A percentile compares a stretch with the other conserved stretches of the same genome.
These are phyloP conservation scores for Aplysina aerophoba DNA, from an alignment of 37 sponge, comb jelly and placozoan species.

Conservation along the genomic window DNA sequence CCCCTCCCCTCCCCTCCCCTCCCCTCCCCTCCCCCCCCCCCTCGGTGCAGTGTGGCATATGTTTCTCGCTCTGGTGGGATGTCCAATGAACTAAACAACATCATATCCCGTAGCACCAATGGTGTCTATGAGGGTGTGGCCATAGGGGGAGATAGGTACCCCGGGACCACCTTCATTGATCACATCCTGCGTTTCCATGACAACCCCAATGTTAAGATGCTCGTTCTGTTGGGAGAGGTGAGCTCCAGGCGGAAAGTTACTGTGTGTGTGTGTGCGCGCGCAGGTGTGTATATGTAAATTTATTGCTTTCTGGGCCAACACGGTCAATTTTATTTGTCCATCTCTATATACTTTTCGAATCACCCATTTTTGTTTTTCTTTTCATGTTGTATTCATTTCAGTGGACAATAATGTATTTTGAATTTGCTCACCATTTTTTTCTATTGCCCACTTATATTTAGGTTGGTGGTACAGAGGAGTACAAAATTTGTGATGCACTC, in stretches of 20 bases:
- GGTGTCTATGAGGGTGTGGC: conserved; percentile 98
- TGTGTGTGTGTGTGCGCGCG: not conserved
- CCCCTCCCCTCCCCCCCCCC: not conserved
- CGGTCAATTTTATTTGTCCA: too few relatives aligned
- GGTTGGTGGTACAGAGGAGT: conserved; percentile 98
- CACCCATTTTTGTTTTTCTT: too few relatives aligned
- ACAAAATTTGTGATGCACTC: conserved; percentile 78
- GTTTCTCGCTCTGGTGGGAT: conserved; percentile 98
- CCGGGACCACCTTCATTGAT: conserved; percentile 91
- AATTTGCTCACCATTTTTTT: not conserved
- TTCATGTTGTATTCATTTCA: too few relatives aligned
- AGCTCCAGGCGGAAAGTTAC: not conserved
- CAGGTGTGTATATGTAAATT: not conserved
- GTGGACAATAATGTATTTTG: not conserved
- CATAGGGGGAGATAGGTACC: conserved; percentile 98
- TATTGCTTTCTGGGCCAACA: too few relatives aligned
- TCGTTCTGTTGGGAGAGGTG: conserved; percentile 96
- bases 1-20: too few relatives aligned
- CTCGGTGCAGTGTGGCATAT: conserved; percentile 85
- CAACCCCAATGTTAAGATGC: conserved; percentile 86
- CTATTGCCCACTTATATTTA: conserved; percentile 33
- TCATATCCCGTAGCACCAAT: conserved; percentile 82
- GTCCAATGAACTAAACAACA: conserved; percentile 98
- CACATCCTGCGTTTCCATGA: conserved; percentile 91
- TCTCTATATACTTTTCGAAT: too few relatives aligned